Evolutionary conservation across 2,113 vertebrate genomes (phyloP), one percentile per base, ranked within the genome.

Genomic region (Leptocoma aspasia): DNA sequence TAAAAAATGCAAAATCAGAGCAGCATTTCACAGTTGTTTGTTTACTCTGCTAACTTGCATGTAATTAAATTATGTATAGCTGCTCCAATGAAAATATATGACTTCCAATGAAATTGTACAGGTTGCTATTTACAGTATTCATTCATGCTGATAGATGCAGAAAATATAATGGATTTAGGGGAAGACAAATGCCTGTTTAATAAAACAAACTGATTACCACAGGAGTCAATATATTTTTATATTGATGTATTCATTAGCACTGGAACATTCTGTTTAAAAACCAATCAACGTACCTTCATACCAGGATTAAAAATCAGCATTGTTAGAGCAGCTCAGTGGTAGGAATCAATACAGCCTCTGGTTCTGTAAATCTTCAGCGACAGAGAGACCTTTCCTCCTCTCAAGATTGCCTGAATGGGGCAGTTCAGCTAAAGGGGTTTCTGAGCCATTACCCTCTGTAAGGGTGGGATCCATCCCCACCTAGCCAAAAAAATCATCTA

Each of bases 181-280:
- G 65, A 65, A 95, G 90, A 88, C 52, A 95, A 93, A 91, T 94
- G 16, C 31, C 81, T 95, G 47, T 82, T 97, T 96, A 97, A 97
- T 97, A 97, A 97, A 98, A 89, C 35, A 91, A 91, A 49, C 81
- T 73, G 89, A 87, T 95, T 93, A 82, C 86, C 83, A 78, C 3
- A 9, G 20, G 91, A 95, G 86, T 94, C 94, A 90, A 95, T 94
- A 77, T 79, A 89, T 90, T 92, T 75, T 80, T 69, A 60, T 94
- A 97, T 86, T 91, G 94, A 96, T 92, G 82, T 80, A 78, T 95
- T 96, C 95, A 92, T 97, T 97, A 97, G 47, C 82, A 84, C 47
- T 91, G 69, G 68, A 97, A 96, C 81, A 78, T 71, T 84, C 86
- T 92, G 59, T 95, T 96, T 94, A 94, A 90, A 97, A 96, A 88